Evolutionary conservation across 2,888 invertebrate genomes (phyloP), one percentile per base, ranked within the genome.

Genomic region (Agrilus mali): DNA sequence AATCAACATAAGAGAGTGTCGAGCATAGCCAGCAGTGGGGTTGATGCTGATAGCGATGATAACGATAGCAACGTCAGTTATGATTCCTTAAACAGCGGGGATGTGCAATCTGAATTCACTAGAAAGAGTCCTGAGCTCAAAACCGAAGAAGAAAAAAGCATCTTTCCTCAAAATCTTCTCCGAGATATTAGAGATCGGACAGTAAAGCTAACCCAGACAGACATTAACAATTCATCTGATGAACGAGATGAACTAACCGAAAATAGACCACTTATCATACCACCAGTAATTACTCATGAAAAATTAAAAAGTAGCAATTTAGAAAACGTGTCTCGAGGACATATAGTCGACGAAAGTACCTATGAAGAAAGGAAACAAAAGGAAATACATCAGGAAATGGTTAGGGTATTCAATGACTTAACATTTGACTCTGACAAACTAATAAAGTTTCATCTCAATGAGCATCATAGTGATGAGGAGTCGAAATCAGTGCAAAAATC

Each of bases 371-470:
- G 79, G 47, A 65, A 66, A 47, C 70, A 71, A 50, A 70, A 73
- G 56, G 69, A 73, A 56, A 70, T 72, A 49, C 55, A 59, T 35
- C 50, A 57, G 22, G 59, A 71, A 44, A 61, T 63, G 52, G 60
- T 67, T 53, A 66, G 67, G 47, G 70, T 69, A 54, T 72, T 71
- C 52, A 71, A 70, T 53, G 75, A 73, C 60, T 66, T 67, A 49
- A 69, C 74, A 54, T 84, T 79, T 59, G 83, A 85, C 59, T 75
- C 83, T 55, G 86, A 87, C 68, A 80, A 80, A 65, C 86, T 77
- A 65, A 86, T 85, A 61, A 80, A 82, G 61, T 88, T 88, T 60
- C 87, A 88, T 67, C 68, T 88, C 49, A 83, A 86, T 60, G 88
- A 88, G 60, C 74, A 77, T 62, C 70, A 73, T 51, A 70, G 71